Evolutionary conservation across 2,797 vertebrate species (phyloP), one percentile per base, ranked within the genome.

Genomic region (Spheniscus humboldti): DNA sequence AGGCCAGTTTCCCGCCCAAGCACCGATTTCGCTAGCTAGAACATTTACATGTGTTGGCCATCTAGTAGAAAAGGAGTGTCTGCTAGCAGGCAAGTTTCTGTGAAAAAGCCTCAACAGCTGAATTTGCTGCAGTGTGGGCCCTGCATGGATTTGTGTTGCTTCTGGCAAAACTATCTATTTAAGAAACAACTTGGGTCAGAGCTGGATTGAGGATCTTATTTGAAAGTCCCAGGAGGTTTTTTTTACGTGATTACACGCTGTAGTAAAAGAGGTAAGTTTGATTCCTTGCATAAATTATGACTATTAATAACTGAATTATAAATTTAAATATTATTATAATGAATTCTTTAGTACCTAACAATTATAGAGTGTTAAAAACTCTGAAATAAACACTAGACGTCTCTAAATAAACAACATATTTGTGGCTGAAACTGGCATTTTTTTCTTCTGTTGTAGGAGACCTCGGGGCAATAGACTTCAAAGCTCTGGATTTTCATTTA

Each of bases 231-330:
- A 50, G 43, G 75, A 89, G 86, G 64, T 57, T 74, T 85, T 92
- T 92, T 92, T 72, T 55, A 84, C 48, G 11, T 77, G 60, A 95
- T 93, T 90, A 79, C 56, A 91, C 27, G 68, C 63, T 50, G 68
- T 50, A 77, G 45, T 59, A 73, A 84, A 72, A 89, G 45, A 86
- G 64, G 2, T 28, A 71, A 59, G 39, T 83, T 91, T 92, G 68
- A 91, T 91, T 97, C 35, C 28, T 86, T 83, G 89, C 72, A 92
- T 96, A 87, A 95, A 96, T 90, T 73, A 87, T 79, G 35, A 85
- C 81, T 91, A 92, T 77, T 94, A 93, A 94, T 93, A 96, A 60
- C 80, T 43, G 20, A 60, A 92, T 84, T 85, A 71, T 33, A 86
- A 79, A 82, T 92, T 82, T 77, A 87, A 92, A 62, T 91, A 85